phyloP scores from a whole-genome alignment of 2,113 vertebrate species.

The Chionomys nivalis region DNA sequence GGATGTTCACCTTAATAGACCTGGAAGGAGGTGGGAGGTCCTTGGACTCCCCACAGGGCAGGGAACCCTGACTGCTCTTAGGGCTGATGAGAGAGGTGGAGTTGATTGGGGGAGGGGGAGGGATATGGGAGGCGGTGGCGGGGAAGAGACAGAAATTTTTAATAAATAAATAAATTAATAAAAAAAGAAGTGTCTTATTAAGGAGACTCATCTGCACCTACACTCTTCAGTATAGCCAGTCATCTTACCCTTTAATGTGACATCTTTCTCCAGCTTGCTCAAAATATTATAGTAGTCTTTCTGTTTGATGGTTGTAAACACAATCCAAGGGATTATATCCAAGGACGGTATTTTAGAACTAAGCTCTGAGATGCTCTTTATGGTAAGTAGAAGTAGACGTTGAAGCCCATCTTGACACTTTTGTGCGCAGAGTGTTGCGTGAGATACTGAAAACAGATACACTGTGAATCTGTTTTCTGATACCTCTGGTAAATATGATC shows the following conservation, averaged over 20 bases:
- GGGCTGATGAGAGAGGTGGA: no score
- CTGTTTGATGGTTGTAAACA: not conserved
- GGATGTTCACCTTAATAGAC: no score
- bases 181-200: constrained; percentile 36
- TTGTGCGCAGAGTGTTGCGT: not conserved
- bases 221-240: not conserved
- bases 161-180: no score
- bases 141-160: no score
- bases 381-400: not conserved
- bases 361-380: not conserved
- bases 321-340: not conserved
- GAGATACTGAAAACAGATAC: not conserved
- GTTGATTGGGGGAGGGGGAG: no score
- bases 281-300: not conserved
- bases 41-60: no score
- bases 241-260: not conserved
- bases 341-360: not conserved
- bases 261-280: not conserved
- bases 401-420: not conserved
- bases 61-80: no score
- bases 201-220: not conserved
- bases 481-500: not conserved
- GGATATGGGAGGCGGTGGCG: no score
- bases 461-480: not conserved
- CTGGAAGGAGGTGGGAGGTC: no score